phyloP scores from a whole-genome alignment of 1,140 invertebrate genomes.

The Zophobas morio region DNA sequence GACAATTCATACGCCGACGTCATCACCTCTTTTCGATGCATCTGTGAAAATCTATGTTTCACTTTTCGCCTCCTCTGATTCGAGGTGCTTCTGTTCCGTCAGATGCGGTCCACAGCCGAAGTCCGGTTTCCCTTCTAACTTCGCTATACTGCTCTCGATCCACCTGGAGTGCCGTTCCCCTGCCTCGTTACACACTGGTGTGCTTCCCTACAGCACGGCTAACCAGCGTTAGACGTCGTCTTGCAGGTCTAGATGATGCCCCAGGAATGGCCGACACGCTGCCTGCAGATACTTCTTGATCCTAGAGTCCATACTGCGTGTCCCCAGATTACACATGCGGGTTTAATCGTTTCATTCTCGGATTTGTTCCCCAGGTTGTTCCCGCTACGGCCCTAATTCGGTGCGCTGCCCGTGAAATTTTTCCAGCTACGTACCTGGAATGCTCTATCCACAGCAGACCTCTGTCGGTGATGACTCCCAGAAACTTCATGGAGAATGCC shows the following conservation, averaged over 20 bases:
- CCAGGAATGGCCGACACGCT: constrained; percentile 47
- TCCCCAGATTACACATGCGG: constrained; percentile 50
- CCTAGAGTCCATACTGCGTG: constrained; percentile 5
- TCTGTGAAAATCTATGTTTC: not conserved
- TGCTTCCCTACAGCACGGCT: constrained; percentile 45
- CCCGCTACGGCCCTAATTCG: constrained; percentile 26
- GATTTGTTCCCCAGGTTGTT: constrained; percentile 47
- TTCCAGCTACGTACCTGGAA: constrained; percentile 37
- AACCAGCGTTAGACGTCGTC: constrained; percentile 47
- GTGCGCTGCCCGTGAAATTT: not conserved
- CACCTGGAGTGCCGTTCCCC: constrained; percentile 38
- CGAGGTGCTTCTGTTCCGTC: not conserved
- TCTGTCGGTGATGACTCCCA: constrained; percentile 14
- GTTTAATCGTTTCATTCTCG: constrained; percentile 41
- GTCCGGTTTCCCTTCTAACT: not conserved
- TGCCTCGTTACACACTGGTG: not conserved
- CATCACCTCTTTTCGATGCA: not conserved
- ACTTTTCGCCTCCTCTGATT: not conserved
- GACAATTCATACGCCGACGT: not conserved
- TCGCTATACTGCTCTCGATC: not conserved
- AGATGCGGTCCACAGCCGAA: constrained; percentile 9
- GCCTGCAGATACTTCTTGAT: constrained; percentile 47
- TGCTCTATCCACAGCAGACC: constrained; percentile 48
- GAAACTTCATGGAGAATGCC: not conserved
- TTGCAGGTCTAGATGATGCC: constrained; percentile 40